phyloP scores from a whole-genome alignment of 2,797 vertebrate genomes.

The Aphelocoma californica region DNA sequence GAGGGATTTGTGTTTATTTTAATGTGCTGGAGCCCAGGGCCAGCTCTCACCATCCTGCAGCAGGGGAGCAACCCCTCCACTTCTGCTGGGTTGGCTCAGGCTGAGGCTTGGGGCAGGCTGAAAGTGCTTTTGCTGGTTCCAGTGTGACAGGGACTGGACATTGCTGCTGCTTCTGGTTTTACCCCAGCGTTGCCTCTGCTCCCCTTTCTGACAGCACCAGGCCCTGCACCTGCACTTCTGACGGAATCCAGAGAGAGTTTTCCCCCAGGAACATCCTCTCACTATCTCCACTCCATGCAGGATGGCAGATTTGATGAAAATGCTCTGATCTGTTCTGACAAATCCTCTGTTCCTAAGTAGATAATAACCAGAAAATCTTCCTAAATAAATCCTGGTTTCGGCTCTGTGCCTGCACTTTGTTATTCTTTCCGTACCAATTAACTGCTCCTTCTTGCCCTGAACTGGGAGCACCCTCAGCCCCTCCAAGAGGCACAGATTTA shows the following conservation, averaged over 20 bases:
- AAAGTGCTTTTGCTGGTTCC: neutral
- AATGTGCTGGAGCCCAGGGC: rapidly evolving
- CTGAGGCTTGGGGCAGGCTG: neutral
- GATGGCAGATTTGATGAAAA: neutral
- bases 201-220: rapidly evolving
- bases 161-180: neutral
- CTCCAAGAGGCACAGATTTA: neutral
- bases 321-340: slow-evolving; percentile 1
- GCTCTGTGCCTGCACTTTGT: neutral
- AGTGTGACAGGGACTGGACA: rapidly evolving
- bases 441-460: neutral
- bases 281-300: neutral
- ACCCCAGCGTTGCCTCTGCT: rapidly evolving
- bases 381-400: neutral
- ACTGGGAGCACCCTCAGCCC: neutral
- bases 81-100: neutral
- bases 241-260: neutral
- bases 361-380: slow-evolving; percentile 37
- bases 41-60: neutral
- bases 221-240: neutral
- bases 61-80: neutral
- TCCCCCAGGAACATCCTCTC: neutral
- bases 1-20: neutral
- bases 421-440: neutral
- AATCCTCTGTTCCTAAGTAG: slow-evolving; percentile 27